Conservation (phyloP, 2,113 vertebrate genomes). For the Perccottus glenii region DNA sequence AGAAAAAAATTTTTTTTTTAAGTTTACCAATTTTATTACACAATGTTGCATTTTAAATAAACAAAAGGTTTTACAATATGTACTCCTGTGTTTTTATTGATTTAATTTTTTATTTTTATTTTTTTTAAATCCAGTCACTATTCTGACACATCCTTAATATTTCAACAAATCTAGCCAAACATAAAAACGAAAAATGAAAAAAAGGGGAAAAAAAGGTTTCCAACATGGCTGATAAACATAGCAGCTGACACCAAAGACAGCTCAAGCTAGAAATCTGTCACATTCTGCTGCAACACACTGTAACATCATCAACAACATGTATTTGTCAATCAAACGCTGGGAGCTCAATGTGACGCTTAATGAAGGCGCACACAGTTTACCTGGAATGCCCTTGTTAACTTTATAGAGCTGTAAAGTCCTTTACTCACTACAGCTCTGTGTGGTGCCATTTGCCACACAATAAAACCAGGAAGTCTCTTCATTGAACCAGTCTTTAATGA, state of each 20-base stretch:
- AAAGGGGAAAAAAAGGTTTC: too few species aligned
- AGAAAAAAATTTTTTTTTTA: background rate
- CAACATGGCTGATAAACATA: too few species aligned
- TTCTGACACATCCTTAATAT: background rate
- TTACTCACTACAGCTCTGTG: background rate
- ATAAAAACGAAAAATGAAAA: too few species aligned
- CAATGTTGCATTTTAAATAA: slow-evolving; percentile 10
- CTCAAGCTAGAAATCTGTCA: background rate
- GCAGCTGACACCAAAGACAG: background rate
- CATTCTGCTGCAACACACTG: background rate
- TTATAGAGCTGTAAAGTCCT: slow-evolving; percentile 3
- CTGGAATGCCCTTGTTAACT: background rate
- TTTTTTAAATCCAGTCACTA: background rate
- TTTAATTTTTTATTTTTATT: background rate
- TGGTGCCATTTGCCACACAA: background rate
- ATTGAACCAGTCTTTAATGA: background rate
- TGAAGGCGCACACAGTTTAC: background rate
- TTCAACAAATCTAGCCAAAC: slow-evolving; percentile 7
- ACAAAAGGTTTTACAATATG: background rate
- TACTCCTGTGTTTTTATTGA: background rate
- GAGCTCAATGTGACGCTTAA: background rate
- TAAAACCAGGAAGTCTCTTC: slow-evolving; percentile 1
- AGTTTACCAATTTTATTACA: background rate
- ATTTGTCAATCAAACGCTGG: background rate
- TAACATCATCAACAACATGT: background rate